These are phyloP conservation scores for Lomographa bimaculata DNA, from an alignment of 2,888 invertebrate species.

Conservation along the genomic window DNA sequence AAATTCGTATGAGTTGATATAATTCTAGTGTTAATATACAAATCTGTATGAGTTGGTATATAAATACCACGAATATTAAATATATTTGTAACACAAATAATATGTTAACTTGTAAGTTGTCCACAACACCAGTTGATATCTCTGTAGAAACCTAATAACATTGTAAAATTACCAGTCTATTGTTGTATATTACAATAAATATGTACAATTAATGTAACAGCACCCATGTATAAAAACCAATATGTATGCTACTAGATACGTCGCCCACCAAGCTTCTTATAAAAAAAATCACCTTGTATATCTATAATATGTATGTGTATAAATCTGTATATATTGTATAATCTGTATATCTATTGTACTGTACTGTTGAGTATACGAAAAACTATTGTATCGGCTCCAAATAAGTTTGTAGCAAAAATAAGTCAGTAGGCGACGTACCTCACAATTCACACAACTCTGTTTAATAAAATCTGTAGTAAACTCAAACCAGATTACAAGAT, in stretches of 20 bases:
- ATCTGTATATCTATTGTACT: slow-evolving; percentile 57
- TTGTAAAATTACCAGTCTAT: slow-evolving; percentile 82
- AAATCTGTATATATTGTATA: slow-evolving; percentile 68
- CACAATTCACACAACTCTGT: slow-evolving; percentile 53
- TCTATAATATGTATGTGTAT: slow-evolving; percentile 67
- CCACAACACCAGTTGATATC: slow-evolving; percentile 61
- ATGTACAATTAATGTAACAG: slow-evolving; percentile 81
- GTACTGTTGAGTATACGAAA: slow-evolving; percentile 58
- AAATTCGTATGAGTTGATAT: too few relatives aligned
- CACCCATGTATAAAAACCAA: slow-evolving; percentile 77
- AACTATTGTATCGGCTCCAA: slow-evolving; percentile 54
- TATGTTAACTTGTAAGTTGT: slow-evolving; percentile 35
- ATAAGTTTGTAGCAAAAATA: slow-evolving; percentile 79
- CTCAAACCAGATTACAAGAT: slow-evolving; percentile 84
- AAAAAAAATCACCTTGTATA: slow-evolving; percentile 45
- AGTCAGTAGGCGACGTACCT: slow-evolving; percentile 66
- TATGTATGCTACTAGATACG: slow-evolving; percentile 46
- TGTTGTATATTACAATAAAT: slow-evolving; percentile 80
- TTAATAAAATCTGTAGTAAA: slow-evolving; percentile 80
- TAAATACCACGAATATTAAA: too few relatives aligned
- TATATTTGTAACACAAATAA: slow-evolving; percentile 22
- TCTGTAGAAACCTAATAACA: slow-evolving; percentile 82
- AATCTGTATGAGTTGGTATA: too few relatives aligned
- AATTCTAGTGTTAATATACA: too few relatives aligned
- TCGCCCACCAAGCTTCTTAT: slow-evolving; percentile 64